A percentile compares a stretch with the other conserved stretches of the same genome.
Evolutionary conservation across 2,113 vertebrate genomes (phyloP).

Genomic region (Lamprotornis superbus): DNA sequence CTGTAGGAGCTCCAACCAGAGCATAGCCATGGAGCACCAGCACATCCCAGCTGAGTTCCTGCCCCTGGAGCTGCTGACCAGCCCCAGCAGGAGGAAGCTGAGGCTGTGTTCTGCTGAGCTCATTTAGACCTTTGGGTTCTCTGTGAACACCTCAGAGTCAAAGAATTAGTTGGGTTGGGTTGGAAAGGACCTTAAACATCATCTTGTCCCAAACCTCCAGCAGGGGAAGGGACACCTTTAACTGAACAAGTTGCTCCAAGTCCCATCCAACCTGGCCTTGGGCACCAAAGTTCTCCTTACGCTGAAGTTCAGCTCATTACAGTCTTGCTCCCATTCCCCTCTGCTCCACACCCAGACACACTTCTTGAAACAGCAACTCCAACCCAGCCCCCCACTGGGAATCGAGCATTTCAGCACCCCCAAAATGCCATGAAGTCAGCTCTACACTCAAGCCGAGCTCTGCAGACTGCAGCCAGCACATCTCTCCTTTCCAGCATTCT

Average conservation of each 20-base stretch:
- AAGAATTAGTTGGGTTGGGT: not conserved
- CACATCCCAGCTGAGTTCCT: not conserved
- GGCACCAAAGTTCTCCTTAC: not conserved
- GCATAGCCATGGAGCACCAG: fast-evolving
- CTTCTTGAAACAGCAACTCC: not conserved
- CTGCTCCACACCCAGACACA: not conserved
- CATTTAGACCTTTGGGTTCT: not conserved
- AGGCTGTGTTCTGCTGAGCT: not conserved
- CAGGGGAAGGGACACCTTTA: not conserved
- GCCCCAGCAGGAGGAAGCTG: not conserved
- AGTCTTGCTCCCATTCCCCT: not conserved
- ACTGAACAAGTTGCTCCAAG: too few species aligned
- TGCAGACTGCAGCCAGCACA: not conserved
- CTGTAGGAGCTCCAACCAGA: fast-evolving
- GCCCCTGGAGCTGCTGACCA: fast-evolving
- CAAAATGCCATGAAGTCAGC: not conserved
- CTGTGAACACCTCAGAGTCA: not conserved
- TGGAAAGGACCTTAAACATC: not conserved
- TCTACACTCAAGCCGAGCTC: fast-evolving
- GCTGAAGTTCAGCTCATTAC: not conserved
- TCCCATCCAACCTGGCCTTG: not conserved
- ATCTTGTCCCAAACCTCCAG: not conserved
- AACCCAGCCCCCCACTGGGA: not conserved
- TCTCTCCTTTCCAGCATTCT: not conserved
- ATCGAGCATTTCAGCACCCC: fast-evolving